phyloP scores from a whole-genome alignment of 2,888 invertebrate species.

The Harpagoxenus sublaevis region DNA sequence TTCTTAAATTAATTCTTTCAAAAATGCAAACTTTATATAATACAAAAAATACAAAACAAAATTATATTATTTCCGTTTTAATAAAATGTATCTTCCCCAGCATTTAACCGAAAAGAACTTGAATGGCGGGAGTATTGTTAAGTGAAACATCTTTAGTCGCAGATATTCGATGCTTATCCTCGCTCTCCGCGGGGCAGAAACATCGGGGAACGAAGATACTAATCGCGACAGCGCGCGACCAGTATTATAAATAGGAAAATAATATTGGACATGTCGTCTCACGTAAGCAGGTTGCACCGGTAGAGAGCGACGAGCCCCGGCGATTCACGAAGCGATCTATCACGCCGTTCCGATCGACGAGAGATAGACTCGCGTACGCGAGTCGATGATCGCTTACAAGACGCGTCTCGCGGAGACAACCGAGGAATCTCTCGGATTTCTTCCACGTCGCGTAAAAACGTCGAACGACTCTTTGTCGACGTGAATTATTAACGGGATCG shows the following conservation, averaged over 20 bases:
- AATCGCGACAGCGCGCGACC: conserved; percentile 78
- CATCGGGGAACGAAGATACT: conserved; percentile 74
- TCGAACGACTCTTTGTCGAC: conserved; percentile 63
- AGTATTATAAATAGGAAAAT: conserved; percentile 83
- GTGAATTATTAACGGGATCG: conserved; percentile 78
- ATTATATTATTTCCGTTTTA: background rate
- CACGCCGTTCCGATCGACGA: conserved; percentile 68
- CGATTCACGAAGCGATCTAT: conserved; percentile 60
- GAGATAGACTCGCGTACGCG: conserved; percentile 64
- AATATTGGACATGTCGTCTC: conserved; percentile 74
- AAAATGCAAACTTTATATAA: background rate
- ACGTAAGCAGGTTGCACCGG: conserved; percentile 82
- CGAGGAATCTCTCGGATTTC: conserved; percentile 76
- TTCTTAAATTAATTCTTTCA: background rate
- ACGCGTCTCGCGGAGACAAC: conserved; percentile 55
- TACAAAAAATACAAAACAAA: background rate
- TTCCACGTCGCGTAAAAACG: conserved; percentile 72
- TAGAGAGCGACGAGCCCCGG: conserved; percentile 66
- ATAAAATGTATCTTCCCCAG: background rate
- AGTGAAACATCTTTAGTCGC: conserved; percentile 66
- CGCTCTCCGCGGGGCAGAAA: conserved; percentile 50
- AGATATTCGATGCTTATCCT: conserved; percentile 63
- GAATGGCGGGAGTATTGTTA: conserved; percentile 7
- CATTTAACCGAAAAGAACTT: background rate
- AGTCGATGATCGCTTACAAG: conserved; percentile 55